Evolutionary conservation across 2,888 invertebrate genomes (phyloP).

Genomic region (Exephanes ischioxanthus): DNA sequence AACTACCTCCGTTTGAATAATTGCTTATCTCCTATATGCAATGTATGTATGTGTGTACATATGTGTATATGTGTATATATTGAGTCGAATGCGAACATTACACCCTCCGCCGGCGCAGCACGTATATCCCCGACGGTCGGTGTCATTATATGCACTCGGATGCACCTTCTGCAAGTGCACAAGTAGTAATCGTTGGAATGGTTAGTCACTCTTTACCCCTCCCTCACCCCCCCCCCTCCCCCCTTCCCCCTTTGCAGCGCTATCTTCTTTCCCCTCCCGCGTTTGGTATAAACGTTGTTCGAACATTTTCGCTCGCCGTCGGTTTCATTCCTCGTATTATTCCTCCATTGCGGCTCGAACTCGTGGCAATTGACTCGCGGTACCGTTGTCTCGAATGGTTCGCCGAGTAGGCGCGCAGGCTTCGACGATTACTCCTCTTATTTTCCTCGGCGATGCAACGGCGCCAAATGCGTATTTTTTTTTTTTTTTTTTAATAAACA

Average conservation of each 20-base stretch:
- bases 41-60: background rate
- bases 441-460: background rate
- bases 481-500: background rate
- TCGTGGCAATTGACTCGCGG: background rate
- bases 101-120: conserved; percentile 56
- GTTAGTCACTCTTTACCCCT: conserved; percentile 53
- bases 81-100: conserved; percentile 54
- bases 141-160: conserved; percentile 26
- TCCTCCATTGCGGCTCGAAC: background rate
- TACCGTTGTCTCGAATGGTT: conserved; percentile 41
- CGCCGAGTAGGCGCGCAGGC: conserved; percentile 36
- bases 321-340: conserved; percentile 15
- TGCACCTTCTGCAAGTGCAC: conserved; percentile 52
- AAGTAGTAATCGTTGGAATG: conserved; percentile 66
- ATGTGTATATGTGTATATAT: too few species aligned
- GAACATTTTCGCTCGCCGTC: conserved; percentile 21
- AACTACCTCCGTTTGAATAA: conserved; percentile 54
- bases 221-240: background rate
- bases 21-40: conserved; percentile 54
- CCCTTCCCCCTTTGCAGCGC: too few species aligned
- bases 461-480: background rate
- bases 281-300: background rate
- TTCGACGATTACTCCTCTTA: conserved; percentile 18
- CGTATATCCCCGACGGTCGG: conserved; percentile 37
- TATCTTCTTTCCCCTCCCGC: conserved; percentile 15